Evolutionary conservation across 2,888 invertebrate genomes (phyloP), one percentile per base, ranked within the genome.

Genomic region (Entomobrya proxima): DNA sequence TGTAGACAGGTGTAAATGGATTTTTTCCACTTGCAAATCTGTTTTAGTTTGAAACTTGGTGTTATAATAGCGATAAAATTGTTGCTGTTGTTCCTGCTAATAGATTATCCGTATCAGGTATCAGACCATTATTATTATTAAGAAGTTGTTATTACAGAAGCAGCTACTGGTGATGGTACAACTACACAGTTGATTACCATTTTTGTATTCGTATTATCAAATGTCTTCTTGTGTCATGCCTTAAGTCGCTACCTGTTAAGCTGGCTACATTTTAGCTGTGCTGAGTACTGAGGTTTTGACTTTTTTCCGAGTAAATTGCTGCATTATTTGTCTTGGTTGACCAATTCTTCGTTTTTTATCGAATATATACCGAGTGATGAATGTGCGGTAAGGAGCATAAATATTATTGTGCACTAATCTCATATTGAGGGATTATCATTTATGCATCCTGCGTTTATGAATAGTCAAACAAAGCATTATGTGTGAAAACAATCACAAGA

Each of bases 281-380:
- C 47, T 61, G 18, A 47, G 37, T 85, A n/a, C n/a, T 85, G 85
- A 85, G 85, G 85, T 85, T 85, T 84, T 32, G 77, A 72, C 69
- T 76, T 77, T 77, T 78, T 85, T 85, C 47, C 47, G 50, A 2
- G 50, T 78, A 85, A 85, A 77, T 61, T 85, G 44, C 61, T 50
- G 47, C 58, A 74, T 76, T 83, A 83, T 83, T 83, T 83, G 75
- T 84, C 69, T 77, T 77, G 84, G 84, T 77, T 84, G 84, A 84
- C 84, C 84, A 84, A 77, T 32, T 74, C 47, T 74, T 64, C 27
- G 69, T 50, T 76, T 52, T 67, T 44, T 69, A 27, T 55, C n/a
- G 18, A 21, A 6, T n/a, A 58, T 21, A 13, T 47, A 44, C 78
- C 78, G 78, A 50, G 44, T 69, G 76, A 76, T 76, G 55, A 24